Base-by-base conservation (phyloP, 2,888 invertebrate genomes). In the Pristionchus entomophagus region DNA sequence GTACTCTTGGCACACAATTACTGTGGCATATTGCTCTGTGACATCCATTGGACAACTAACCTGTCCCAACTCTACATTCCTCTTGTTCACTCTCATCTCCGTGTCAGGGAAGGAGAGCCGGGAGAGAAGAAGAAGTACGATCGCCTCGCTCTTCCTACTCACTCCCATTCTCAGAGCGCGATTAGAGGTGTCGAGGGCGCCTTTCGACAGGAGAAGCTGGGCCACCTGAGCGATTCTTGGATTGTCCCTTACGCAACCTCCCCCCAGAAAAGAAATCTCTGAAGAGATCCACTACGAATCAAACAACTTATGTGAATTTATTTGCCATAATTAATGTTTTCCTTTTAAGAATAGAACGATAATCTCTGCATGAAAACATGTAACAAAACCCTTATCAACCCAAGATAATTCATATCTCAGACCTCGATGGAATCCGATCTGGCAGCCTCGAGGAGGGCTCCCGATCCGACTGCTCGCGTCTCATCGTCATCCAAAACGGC, bases 81-180 rank as follows among this genome's bases (percentile, higher is more conserved):
- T 96, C 94, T 97, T 97, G 94, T 98, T 97, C 80, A 99, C 96
- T 94, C 97, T 97, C 94, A 96, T 96, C 92, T 98, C 98, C 0
- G 96, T 96, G 94, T 99, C 99, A 0, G 96, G 96, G 73, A 92
- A 92, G 0, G 91, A 91, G 59, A 93, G 90, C 8, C 91, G 32
- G n/a, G 85, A 51, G 38, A 85, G 73, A 17, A 85, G 56, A 32
- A 56, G 53, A 5, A 73, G 49, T 2, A 41, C 45, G 22, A 85
- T 85, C 14, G 35, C 26, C 8, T 85, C 85, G 38, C 38, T 77
- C 56, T 77, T 73, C n/a, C 56, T 77, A 5, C 45, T 38, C 22
- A 77, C 89, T 1, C 91, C 90, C 29, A 91, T 84, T 14, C 88
- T 94, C 73, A 98, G 95, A 4, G 98, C 98, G 89, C 96, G 96